Evolutionary conservation across 2,113 vertebrate genomes (phyloP).

Genomic region (Ariopsis seemanni): DNA sequence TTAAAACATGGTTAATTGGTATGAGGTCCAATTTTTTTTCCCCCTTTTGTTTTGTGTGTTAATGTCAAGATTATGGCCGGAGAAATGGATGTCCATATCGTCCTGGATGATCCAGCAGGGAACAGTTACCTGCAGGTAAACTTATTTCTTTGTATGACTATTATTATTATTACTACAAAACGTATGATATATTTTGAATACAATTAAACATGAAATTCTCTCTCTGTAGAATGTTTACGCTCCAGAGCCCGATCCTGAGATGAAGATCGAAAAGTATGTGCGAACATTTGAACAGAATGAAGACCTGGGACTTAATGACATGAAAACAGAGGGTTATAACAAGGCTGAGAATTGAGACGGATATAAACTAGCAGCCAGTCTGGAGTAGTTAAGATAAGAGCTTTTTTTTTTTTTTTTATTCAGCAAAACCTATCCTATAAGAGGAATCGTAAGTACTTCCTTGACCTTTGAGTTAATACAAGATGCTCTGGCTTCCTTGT

Average conservation of each 20-base stretch:
- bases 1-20: background rate
- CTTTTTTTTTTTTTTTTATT: background rate
- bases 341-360: constrained; percentile 26
- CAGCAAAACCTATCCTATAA: too few relatives aligned
- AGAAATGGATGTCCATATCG: constrained; percentile 69
- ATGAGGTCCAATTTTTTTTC: background rate
- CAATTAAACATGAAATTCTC: background rate
- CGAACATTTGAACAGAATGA: constrained; percentile 89
- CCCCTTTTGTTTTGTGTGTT: background rate
- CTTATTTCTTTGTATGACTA: background rate
- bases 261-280: constrained; percentile 80
- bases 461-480: background rate
- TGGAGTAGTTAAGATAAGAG: background rate
- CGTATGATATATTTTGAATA: background rate
- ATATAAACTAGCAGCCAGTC: background rate
- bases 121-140: constrained; percentile 93
- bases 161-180: background rate
- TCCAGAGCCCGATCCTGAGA: constrained; percentile 88
- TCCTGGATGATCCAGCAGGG: constrained; percentile 90
- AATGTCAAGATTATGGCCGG: constrained; percentile 74
- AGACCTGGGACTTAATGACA: constrained; percentile 91
- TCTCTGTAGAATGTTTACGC: constrained; percentile 84
- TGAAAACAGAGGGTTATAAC: constrained; percentile 87
- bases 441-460: background rate
- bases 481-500: background rate